Conservation (phyloP, 2,888 invertebrate genomes). For the Brenthis ino region DNA sequence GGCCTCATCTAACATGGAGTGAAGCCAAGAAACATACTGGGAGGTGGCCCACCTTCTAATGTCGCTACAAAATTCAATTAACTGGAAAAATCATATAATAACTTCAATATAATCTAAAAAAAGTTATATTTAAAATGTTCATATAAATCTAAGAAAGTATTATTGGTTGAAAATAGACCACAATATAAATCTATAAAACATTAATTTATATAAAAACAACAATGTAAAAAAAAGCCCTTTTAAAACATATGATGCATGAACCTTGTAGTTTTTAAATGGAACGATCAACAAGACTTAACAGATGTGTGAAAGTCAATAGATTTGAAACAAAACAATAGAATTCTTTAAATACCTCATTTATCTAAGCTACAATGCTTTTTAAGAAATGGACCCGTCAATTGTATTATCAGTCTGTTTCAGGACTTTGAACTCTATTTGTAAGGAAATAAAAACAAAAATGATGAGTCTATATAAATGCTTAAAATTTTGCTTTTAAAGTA, state of each 20-base stretch:
- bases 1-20: too few species aligned
- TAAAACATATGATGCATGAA: background rate
- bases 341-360: slow-evolving; percentile 38
- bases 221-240: too few species aligned
- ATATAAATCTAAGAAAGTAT: background rate
- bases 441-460: background rate
- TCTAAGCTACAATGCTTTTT: slow-evolving; percentile 26
- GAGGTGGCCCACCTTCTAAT: too few species aligned
- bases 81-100: too few species aligned
- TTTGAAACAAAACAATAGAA: slow-evolving; percentile 32
- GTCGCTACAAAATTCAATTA: too few species aligned
- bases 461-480: background rate
- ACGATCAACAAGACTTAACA: background rate
- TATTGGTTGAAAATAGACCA: too few species aligned
- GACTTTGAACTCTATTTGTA: background rate
- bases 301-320: slow-evolving; percentile 21
- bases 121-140: background rate
- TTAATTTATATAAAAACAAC: too few species aligned
- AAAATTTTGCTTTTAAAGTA: too few species aligned
- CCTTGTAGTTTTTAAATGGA: background rate
- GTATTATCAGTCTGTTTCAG: slow-evolving; percentile 11
- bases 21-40: too few species aligned
- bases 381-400: slow-evolving; percentile 11
- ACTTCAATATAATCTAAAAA: too few species aligned
- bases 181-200: too few species aligned